Base-by-base conservation (phyloP, 2,797 vertebrate genomes). In the Rachycentron canadum region DNA sequence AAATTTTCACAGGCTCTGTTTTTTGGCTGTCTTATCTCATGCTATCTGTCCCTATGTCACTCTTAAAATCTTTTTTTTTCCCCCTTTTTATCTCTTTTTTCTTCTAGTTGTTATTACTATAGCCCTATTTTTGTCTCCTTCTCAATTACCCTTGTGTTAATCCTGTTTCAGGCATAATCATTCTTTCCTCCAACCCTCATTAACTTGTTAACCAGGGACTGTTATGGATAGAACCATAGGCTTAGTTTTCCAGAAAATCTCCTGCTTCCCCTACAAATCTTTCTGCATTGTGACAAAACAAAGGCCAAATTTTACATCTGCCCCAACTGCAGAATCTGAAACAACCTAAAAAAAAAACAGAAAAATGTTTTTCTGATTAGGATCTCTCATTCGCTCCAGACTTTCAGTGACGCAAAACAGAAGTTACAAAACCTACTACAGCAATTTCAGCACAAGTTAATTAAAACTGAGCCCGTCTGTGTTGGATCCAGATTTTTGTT, bases 321-420 rank as follows among this genome's bases (percentile, higher is more conserved):
- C 75, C 64, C 40, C 58, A n/a, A 76, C 25, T 61, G 30, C 70
- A 70, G 28, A 43, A 64, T 83, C 76, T 70, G 68, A 76, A 66
- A 68, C 52, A 59, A 73, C 36, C 41, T 80, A n/a, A 52, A 63
- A 49, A 41, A 68, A 68, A 77, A 79, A 69, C 26, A 65, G 38
- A 79, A 75, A 57, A 69, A 19, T 66, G 50, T 80, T 88, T 83
- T 65, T 56, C 34, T 63, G 66, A 79, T 87, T 69, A 49, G 40
- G 43, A 77, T 82, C 83, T 75, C 49, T 69, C 14, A 74, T 90
- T 76, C 68, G n/a, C 59, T 76, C 57, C 79, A 81, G 78, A 65
- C 28, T 34, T 52, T 69, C 23, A 2, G 47, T 52, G 61, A 63
- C 12, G 12, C 59, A 52, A 72, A 85, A 84, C 81, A 74, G 67